Evolutionary conservation across 2,888 invertebrate species (phyloP), one percentile per base, ranked within the genome.

Genomic region (Sesia bembeciformis): DNA sequence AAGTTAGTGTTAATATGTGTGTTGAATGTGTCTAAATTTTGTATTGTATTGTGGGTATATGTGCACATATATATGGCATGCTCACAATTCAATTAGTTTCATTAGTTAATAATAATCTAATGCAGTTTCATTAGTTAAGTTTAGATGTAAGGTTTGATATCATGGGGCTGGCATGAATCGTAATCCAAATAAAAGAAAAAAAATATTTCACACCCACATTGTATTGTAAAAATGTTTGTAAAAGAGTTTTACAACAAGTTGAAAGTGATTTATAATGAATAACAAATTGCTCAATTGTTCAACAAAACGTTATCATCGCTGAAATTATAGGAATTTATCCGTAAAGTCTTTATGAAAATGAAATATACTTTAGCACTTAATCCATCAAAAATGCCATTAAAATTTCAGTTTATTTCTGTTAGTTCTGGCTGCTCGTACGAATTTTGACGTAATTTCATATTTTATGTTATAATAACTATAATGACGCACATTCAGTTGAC

Each of bases 401-500:
- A 79, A 74, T 46, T 63, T 64, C 62, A 72, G 72, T 79, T 76
- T 81, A 82, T 82, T 76, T 81, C 64, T 58, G 73, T 67, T 64
- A 46, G 46, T 46, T 46, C 46, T 46, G 6, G 61, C 63, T 62
- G 63, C 46, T 23, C 4, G 8, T 23, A 46, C 23, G 23, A 46
- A 66, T 66, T 67, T 67, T 67, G 61, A 73, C 64, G 65, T 62
- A 58, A 66, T 70, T 65, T 70, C 67, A 68, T 76, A 74, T 75
- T 76, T 76, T 73, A 67, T 72, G 65, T 64, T 74, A 73, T 68
- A 60, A 70, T 81, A 81, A 84, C 83, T 74, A 73, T 68, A 60
- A 70, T 81, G 81, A 84, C 83, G 84, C 83, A 81, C 75, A 67
- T 64, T 66, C 67, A 74, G 74, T 73, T 69, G 70, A 66, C 63